A percentile compares a stretch with the other conserved stretches of the same genome.
Conservation (phyloP, 1,140 invertebrate species). For the Drosophila gunungcola region DNA sequence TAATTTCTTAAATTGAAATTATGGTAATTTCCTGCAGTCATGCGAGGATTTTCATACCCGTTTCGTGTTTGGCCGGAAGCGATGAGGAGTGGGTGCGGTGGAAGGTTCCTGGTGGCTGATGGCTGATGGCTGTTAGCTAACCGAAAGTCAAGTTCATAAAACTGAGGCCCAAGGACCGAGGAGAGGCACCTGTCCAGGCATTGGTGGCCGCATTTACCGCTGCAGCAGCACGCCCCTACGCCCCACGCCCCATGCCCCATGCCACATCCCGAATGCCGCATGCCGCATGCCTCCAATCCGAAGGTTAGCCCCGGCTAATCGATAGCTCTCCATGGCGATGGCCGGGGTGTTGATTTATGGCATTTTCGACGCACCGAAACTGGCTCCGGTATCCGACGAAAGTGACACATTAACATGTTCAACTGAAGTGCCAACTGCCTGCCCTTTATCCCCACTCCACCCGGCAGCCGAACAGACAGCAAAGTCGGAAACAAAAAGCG, state of each 20-base stretch:
- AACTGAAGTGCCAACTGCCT: conserved; percentile 49
- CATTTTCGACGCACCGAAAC: conserved; percentile 63
- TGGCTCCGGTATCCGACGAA: conserved; percentile 41
- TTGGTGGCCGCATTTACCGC: conserved; percentile 39
- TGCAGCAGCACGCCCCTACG: conserved; percentile 25
- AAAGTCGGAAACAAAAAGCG: conserved; percentile 31
- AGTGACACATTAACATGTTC: conserved; percentile 67
- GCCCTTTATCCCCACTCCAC: background rate
- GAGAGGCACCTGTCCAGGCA: conserved; percentile 21
- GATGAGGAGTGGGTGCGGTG: conserved; percentile 3
- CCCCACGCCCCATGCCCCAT: background rate
- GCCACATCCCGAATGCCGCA: conserved; percentile 1
- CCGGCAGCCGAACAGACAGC: conserved; percentile 5
- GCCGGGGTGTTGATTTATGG: conserved; percentile 71
- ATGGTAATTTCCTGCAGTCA: conserved; percentile 81
- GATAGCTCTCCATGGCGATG: conserved; percentile 65
- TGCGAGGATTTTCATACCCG: conserved; percentile 67
- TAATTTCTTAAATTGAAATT: conserved; percentile 84
- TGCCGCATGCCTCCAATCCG: conserved; percentile 39
- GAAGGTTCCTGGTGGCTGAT: background rate
- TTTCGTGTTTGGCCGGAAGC: conserved; percentile 64
- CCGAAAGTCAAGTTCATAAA: conserved; percentile 77
- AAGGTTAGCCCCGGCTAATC: conserved; percentile 56
- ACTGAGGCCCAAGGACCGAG: conserved; percentile 46
- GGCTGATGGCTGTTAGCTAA: conserved; percentile 48